These are phyloP conservation scores for Sphaeramia orbicularis DNA, from an alignment of 2,797 vertebrate species.

Conservation along the genomic window DNA sequence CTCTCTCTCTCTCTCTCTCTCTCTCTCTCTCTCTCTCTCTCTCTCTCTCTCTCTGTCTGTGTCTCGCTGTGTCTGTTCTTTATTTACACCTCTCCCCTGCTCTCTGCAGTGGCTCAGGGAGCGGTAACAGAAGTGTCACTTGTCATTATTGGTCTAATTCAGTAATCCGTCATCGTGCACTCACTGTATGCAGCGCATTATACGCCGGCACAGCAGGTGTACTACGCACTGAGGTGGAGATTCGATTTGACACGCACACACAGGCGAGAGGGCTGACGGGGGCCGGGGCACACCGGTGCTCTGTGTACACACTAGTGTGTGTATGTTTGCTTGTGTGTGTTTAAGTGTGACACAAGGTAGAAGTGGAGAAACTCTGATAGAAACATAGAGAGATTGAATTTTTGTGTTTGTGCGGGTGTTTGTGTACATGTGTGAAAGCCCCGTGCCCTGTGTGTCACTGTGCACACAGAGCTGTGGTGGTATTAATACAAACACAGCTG, in stretches of 20 bases:
- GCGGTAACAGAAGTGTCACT: constrained; percentile 91
- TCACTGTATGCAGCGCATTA: constrained; percentile 85
- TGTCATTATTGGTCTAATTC: constrained; percentile 91
- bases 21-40: constrained; percentile 31
- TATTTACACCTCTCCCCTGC: constrained; percentile 82
- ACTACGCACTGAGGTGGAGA: constrained; percentile 84
- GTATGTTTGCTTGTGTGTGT: constrained; percentile 5
- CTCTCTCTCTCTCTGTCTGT: constrained; percentile 54
- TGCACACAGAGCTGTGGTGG: constrained; percentile 16
- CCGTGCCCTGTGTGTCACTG: constrained; percentile 9
- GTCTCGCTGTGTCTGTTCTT: constrained; percentile 75
- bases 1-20: constrained; percentile 40
- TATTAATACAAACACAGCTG: constrained; percentile 58
- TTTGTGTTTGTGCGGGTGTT: constrained; percentile 30
- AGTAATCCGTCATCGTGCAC: constrained; percentile 89
- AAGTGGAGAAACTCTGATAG: constrained; percentile 44
- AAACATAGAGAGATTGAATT: constrained; percentile 68
- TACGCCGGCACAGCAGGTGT: constrained; percentile 86
- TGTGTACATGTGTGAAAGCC: constrained; percentile 16
- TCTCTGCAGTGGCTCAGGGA: constrained; percentile 87
- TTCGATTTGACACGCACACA: constrained; percentile 87
- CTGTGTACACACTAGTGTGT: constrained; percentile 15
- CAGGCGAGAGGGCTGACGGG: constrained; percentile 72
- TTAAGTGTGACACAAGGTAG: constrained; percentile 24
- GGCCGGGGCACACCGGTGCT: constrained; percentile 53